A percentile compares a stretch with the other conserved stretches of the same genome.
Evolutionary conservation across 2,113 vertebrate species (phyloP).

Genomic region (Emydocephalus ijimae): DNA sequence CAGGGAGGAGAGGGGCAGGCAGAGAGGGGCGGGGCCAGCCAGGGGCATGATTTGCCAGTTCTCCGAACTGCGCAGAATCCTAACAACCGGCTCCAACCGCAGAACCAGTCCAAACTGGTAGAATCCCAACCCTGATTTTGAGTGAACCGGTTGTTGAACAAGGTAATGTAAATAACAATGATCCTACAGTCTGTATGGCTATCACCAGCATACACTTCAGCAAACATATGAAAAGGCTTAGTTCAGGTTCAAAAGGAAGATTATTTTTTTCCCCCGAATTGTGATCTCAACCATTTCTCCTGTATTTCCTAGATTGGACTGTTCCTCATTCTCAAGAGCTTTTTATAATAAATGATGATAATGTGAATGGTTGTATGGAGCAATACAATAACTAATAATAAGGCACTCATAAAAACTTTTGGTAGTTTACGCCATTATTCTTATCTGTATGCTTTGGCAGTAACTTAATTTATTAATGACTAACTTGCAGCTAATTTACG

Average conservation of each 20-base stretch:
- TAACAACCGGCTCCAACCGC: too few species aligned
- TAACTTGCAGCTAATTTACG: not conserved
- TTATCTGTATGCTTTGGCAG: not conserved
- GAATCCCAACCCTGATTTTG: not conserved
- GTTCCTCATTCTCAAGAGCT: not conserved
- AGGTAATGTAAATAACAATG: not conserved
- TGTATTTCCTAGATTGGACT: not conserved
- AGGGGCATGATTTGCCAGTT: too few species aligned
- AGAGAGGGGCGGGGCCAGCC: too few species aligned
- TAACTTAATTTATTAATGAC: slow-evolving; percentile 18
- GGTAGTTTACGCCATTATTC: not conserved
- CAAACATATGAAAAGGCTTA: not conserved
- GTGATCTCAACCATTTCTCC: not conserved
- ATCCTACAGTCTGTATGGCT: not conserved
- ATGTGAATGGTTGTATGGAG: not conserved
- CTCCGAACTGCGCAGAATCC: too few species aligned
- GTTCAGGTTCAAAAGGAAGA: not conserved
- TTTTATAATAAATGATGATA: not conserved
- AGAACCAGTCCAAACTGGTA: too few species aligned
- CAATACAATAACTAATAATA: not conserved
- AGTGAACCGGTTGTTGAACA: not conserved
- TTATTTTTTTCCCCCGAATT: not conserved
- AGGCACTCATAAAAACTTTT: not conserved
- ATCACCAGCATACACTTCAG: not conserved
- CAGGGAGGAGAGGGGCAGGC: too few species aligned